A percentile compares a stretch with the other conserved stretches of the same genome.
These are phyloP conservation scores for Pygmarrhopalites habei DNA, from an alignment of 1,140 invertebrate genomes.

Conservation along the genomic window DNA sequence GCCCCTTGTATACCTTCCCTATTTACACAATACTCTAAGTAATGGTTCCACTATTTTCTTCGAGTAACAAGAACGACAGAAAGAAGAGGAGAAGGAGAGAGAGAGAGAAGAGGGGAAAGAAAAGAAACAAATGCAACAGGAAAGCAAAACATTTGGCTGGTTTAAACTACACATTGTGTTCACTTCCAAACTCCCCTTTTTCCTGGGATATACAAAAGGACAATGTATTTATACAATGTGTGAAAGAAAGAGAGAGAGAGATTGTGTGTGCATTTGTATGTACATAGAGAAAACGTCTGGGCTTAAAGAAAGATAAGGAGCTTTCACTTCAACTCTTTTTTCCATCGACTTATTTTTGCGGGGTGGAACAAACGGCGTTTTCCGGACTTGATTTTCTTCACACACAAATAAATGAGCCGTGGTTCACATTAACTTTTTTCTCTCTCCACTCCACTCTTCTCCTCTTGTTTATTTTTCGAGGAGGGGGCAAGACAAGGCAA, in stretches of 20 bases:
- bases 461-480: not conserved
- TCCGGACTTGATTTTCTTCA: no score
- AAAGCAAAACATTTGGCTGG: slow-evolving; percentile 13
- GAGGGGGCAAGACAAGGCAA: no score
- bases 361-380: no score
- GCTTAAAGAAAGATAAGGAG: not conserved
- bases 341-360: no score
- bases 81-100: not conserved
- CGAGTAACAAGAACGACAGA: not conserved
- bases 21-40: not conserved
- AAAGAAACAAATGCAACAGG: slow-evolving; percentile 16
- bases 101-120: not conserved
- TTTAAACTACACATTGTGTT: slow-evolving; percentile 11
- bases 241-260: not conserved
- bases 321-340: not conserved
- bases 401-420: no score
- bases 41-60: not conserved
- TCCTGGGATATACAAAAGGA: no score
- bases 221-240: no score
- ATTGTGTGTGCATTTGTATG: not conserved
- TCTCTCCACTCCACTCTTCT: not conserved
- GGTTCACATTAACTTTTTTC: no score
- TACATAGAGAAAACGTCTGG: not conserved
- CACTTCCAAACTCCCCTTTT: not conserved
- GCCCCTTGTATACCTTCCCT: no score